Evolutionary conservation across 2,888 invertebrate species (phyloP).

Genomic region (Altica lythri): DNA sequence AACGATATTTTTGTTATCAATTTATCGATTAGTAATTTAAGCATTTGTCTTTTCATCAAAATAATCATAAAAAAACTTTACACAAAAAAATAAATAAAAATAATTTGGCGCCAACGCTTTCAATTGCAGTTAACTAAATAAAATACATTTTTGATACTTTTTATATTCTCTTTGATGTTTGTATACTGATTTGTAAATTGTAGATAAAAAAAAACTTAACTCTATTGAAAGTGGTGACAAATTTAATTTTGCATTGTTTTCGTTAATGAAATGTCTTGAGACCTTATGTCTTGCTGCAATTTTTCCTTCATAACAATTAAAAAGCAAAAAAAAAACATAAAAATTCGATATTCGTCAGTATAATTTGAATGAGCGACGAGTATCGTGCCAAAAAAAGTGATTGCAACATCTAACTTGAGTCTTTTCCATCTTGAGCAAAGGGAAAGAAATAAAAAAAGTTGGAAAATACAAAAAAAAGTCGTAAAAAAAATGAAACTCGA

Average conservation of each 20-base stretch:
- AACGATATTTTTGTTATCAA: constrained; percentile 35
- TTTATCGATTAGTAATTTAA: constrained; percentile 23
- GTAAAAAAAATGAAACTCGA: constrained; percentile 52
- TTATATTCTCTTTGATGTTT: constrained; percentile 53
- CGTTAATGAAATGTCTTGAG: constrained; percentile 56
- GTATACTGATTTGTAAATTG: constrained; percentile 45
- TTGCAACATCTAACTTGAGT: constrained; percentile 56
- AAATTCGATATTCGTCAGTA: constrained; percentile 48
- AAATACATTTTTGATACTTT: constrained; percentile 54
- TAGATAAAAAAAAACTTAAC: constrained; percentile 36
- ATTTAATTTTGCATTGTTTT: constrained; percentile 29
- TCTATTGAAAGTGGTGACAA: constrained; percentile 46
- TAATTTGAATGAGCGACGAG: constrained; percentile 30
- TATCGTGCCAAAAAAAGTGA: constrained; percentile 53
- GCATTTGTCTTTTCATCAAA: constrained; percentile 28
- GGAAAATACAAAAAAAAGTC: constrained; percentile 52
- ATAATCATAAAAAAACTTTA: no score
- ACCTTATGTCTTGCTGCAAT: constrained; percentile 58
- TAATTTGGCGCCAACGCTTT: constrained; percentile 44
- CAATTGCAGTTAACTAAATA: constrained; percentile 40
- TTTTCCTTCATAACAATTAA: constrained; percentile 55
- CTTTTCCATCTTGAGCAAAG: constrained; percentile 57
- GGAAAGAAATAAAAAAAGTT: constrained; percentile 45
- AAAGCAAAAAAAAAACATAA: constrained; percentile 46
- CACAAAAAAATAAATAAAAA: constrained; percentile 11